phyloP scores from a whole-genome alignment of 2,888 invertebrate species.

The Allolobophora icterica region DNA sequence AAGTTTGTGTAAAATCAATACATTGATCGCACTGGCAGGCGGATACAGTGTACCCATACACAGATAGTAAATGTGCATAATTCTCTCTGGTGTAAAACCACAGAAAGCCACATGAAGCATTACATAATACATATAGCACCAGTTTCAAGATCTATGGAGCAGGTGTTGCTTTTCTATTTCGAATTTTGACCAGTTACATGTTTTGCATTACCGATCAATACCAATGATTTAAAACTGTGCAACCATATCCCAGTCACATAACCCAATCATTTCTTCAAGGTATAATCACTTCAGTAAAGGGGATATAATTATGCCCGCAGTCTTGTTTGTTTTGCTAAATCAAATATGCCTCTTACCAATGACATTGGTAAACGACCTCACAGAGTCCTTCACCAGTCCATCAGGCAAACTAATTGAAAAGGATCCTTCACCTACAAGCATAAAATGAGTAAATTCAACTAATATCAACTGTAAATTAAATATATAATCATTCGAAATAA shows the following conservation, averaged over 20 bases:
- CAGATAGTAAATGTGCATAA: too few relatives aligned
- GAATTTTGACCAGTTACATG: background rate
- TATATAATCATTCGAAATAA: too few relatives aligned
- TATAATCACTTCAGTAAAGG: background rate
- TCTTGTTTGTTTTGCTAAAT: background rate
- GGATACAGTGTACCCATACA: too few relatives aligned
- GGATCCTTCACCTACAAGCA: background rate
- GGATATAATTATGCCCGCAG: background rate
- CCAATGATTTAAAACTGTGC: background rate
- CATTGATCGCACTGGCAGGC: too few relatives aligned
- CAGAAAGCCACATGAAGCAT: background rate
- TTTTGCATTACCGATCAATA: background rate
- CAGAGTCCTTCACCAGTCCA: constrained; percentile 67
- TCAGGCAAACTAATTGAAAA: background rate
- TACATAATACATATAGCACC: background rate
- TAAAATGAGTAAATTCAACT: background rate
- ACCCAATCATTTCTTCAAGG: too few relatives aligned
- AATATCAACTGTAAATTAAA: too few relatives aligned
- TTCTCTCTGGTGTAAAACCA: background rate
- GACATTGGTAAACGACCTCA: constrained; percentile 71
- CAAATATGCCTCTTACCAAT: constrained; percentile 54
- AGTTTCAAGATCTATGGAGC: background rate
- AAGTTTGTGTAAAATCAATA: too few relatives aligned
- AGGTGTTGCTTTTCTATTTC: too few relatives aligned
- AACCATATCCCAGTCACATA: background rate